A percentile compares a stretch with the other conserved stretches of the same genome.
Evolutionary conservation across 2,797 vertebrate species (phyloP).

Genomic region (Chaetophractus vellerosus): DNA sequence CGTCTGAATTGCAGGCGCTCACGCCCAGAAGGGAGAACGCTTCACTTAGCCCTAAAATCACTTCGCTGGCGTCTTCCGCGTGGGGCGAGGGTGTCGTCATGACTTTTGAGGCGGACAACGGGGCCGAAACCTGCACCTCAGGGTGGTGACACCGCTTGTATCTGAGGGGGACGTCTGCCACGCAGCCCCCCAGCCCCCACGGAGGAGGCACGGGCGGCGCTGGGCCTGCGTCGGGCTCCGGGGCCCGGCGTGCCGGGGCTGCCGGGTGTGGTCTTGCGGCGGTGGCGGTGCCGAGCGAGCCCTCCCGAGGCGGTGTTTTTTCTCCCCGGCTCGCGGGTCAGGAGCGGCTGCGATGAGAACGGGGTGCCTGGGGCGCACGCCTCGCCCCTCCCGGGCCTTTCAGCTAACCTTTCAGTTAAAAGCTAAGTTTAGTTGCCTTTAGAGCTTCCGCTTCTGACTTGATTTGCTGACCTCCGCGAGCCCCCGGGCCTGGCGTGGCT

Average conservation of each 20-base stretch:
- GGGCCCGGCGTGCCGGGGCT: too few relatives aligned
- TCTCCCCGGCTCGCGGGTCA: not conserved
- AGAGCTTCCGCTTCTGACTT: constrained; percentile 88
- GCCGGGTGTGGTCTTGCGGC: too few relatives aligned
- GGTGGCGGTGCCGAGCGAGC: too few relatives aligned
- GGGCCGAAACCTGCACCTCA: not conserved
- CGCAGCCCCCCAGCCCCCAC: not conserved
- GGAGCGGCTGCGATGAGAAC: constrained; percentile 64
- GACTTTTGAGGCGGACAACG: not conserved
- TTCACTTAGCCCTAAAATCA: not conserved
- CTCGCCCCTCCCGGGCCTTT: constrained; percentile 87
- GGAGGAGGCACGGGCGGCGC: too few relatives aligned
- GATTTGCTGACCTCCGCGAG: constrained; percentile 62
- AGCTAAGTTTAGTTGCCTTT: constrained; percentile 93
- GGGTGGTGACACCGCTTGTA: not conserved
- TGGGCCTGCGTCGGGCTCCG: too few relatives aligned
- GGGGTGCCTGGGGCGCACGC: constrained; percentile 59
- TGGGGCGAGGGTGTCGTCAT: fast-evolving
- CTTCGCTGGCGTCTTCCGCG: not conserved
- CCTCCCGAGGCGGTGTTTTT: constrained; percentile 75
- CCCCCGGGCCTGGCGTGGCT: not conserved
- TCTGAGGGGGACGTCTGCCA: not conserved
- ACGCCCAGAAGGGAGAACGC: not conserved
- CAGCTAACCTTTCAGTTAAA: constrained; percentile 95
- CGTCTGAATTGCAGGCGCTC: not conserved